Evolutionary conservation across 2,888 invertebrate species (phyloP), one percentile per base, ranked within the genome.

Genomic region (Dicyrtomina minuta): DNA sequence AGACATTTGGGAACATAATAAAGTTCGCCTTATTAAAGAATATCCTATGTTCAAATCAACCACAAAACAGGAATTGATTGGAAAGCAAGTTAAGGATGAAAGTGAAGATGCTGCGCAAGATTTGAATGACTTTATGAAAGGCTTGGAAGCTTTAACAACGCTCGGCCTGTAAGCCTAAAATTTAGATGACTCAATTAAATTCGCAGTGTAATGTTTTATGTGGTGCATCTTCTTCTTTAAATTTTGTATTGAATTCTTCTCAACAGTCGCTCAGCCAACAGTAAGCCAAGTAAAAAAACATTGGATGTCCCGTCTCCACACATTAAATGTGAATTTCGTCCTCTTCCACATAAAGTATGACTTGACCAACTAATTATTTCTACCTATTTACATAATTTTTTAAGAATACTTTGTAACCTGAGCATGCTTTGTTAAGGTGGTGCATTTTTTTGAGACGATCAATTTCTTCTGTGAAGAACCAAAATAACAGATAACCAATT

Each of bases 291-390:
- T 12, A 26, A 10, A 4, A 66, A 43, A 17, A 24, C 20, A 33
- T 26, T 17, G 13, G 44, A 53, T 44, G 41, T 26, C 1, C 24
- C 68, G 49, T 70, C 78, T 13, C 76, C 76, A 12, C 74, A 77
- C 68, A 66, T 70, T 17, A 68, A 72, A 8, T 76, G 78, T 44
- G 68, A 73, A 64, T 79, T 79, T 70, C 64, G 74, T 51, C 75
- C 75, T n/a, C 61, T 78, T 8, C 76, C 76, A 41, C 72, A 84
- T 41, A 79, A 78, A 68, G 77, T 76, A 55, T 44, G 27, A 27
- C 20, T 33, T 1, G 13, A 22, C 10, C 10, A 4, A 39, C 12
- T n/a, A 41, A 33, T 13, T 60, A 22, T 60, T 15, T 5, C 17
- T 17, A 41, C 27, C 10, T 20, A 10, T 46, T 46, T 46, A 13